Base-by-base conservation (phyloP, 2,888 invertebrate species). In the Balanococcus diminutus region DNA sequence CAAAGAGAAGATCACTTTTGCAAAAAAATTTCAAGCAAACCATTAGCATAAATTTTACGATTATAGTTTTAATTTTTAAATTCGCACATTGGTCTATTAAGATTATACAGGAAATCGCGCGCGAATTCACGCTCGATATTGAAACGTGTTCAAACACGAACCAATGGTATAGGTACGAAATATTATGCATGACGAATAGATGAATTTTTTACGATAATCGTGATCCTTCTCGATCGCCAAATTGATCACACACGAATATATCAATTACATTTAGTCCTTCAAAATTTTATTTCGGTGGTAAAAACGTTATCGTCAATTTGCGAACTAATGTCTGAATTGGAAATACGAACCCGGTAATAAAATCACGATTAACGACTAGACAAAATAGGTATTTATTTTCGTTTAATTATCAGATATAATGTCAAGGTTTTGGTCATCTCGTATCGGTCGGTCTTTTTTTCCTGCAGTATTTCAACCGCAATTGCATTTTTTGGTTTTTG, bases 311-410 rank as follows among this genome's bases (percentile, higher is more conserved):
- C 25, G 28, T 2, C 2, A 31, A 67, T 16, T 28, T 67, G 28
- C 0, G 28, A 67, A 56, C 19, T 67, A 16, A 16, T 8, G 14
- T 6, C 36, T 8, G n/a, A 22, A 56, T 46, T n/a, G n/a, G 67
- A 36, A 79, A 79, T 79, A 79, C 36, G 19, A 79, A 16, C 31
- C 75, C 28, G 75, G 28, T 79, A 36, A 79, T 79, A 79, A 79
- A 79, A 79, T 79, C 36, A 16, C 67, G 67, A 67, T 67, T 67
- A 28, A 67, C 16, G 67, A 36, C 75, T 79, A 79, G 19, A 79
- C 36, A 25, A 36, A 19, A 19, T 72, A n/a, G n/a, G n/a, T n/a
- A 32, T 79, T 79, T 79, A 79, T 79, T 79, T 36, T 28, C 36
- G 19, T 36, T 79, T 79, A 36, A 79, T 79, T 36, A 79, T 79